Percentiles rank a stretch among this genome's conserved stretches.
Conservation (phyloP, 2,797 vertebrate genomes). For the Helicolenus hilgendorfi region DNA sequence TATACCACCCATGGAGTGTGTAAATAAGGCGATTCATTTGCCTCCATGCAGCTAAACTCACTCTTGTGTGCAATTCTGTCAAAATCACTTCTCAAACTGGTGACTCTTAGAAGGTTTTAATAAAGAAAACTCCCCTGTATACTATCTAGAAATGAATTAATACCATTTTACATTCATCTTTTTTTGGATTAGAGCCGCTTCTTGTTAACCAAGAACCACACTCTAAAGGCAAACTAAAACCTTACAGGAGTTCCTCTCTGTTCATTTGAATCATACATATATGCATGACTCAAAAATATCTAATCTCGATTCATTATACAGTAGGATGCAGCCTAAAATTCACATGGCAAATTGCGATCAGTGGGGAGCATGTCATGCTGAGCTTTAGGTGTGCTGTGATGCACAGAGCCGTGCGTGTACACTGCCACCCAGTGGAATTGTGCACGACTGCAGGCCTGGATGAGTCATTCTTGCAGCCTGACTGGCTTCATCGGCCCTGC, state of each 20-base stretch:
- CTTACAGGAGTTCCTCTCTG: not conserved
- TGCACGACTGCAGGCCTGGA: slow-evolving; percentile 22
- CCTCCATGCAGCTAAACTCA: slow-evolving; percentile 26
- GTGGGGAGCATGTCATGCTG: slow-evolving; percentile 29
- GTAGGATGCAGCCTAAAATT: slow-evolving; percentile 57
- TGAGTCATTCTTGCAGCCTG: slow-evolving; percentile 70
- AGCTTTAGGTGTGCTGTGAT: not conserved
- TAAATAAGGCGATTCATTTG: slow-evolving; percentile 63
- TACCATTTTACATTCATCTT: not conserved
- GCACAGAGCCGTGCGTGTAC: slow-evolving; percentile 51
- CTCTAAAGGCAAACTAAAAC: slow-evolving; percentile 5
- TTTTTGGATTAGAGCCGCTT: not conserved
- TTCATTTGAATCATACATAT: slow-evolving; percentile 51
- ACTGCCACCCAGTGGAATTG: slow-evolving; percentile 80
- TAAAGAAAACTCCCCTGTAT: not conserved
- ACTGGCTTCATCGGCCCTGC: slow-evolving; percentile 39
- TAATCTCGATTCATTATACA: slow-evolving; percentile 57
- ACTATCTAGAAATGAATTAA: not conserved
- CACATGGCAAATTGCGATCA: slow-evolving; percentile 40
- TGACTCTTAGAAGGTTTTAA: not conserved
- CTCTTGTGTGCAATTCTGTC: not conserved
- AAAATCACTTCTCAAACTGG: not conserved
- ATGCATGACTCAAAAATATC: slow-evolving; percentile 57
- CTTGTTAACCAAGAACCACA: not conserved
- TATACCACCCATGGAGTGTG: slow-evolving; percentile 56